Evolutionary conservation across 2,797 vertebrate genomes (phyloP).

Genomic region (Prionace glauca): DNA sequence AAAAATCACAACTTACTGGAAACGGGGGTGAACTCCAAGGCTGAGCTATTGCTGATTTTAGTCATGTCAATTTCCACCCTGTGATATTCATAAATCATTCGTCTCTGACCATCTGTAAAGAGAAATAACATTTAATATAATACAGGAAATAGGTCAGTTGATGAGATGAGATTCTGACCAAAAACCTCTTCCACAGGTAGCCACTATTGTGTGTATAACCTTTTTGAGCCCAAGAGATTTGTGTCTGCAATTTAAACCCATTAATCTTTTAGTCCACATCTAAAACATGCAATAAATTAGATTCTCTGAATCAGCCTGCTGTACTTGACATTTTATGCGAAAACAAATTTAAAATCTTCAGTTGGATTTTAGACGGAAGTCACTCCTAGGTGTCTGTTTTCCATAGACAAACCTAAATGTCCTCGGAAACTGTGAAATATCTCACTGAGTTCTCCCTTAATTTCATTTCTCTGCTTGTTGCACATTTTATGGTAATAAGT

Average conservation of each 20-base stretch:
- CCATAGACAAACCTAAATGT: neutral
- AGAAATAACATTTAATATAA: neutral
- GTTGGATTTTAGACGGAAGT: neutral
- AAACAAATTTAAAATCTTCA: neutral
- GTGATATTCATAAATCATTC: constrained; percentile 88
- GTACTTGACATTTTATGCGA: neutral
- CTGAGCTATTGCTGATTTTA: constrained; percentile 65
- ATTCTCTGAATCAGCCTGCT: neutral
- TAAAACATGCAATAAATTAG: neutral
- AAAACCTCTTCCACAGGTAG: neutral
- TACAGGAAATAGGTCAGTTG: neutral
- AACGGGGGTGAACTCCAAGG: constrained; percentile 80
- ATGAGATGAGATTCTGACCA: neutral
- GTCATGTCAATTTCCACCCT: constrained; percentile 78
- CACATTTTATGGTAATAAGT: neutral
- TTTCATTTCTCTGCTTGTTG: neutral
- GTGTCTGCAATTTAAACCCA: neutral
- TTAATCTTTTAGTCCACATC: neutral
- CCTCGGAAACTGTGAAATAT: neutral
- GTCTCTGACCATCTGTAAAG: constrained; percentile 43
- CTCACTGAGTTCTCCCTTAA: neutral
- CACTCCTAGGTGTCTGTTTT: neutral
- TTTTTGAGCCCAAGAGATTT: neutral
- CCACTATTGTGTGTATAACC: neutral
- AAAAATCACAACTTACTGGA: constrained; percentile 69